Conservation (phyloP, 2,888 invertebrate species). For the Loripinus fragilis region DNA sequence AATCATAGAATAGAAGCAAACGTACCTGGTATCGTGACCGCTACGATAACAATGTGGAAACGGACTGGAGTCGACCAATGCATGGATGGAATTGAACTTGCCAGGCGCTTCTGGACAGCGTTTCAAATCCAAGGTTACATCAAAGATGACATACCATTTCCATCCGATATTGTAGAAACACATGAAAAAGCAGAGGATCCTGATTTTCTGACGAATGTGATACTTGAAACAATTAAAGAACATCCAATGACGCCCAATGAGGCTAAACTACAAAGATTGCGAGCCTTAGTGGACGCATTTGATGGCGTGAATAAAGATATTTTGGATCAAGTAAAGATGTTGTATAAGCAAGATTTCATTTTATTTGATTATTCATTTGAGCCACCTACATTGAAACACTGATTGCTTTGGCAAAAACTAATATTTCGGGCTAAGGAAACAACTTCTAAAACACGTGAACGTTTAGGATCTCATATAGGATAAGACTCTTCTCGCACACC, state of each 20-base stretch:
- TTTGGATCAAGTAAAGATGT: not conserved
- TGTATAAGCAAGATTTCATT: conserved; percentile 25
- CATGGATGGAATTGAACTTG: not conserved
- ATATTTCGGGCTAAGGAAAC: no score
- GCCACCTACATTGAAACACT: not conserved
- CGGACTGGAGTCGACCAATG: no score
- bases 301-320: not conserved
- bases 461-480: no score
- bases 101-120: conserved; percentile 7
- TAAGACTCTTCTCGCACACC: no score
- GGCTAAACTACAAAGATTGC: not conserved
- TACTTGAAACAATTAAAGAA: conserved; percentile 1
- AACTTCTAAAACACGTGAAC: no score
- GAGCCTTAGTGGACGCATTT: conserved; percentile 20
- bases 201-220: not conserved
- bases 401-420: no score
- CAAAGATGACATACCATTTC: not conserved
- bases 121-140: conserved; percentile 19
- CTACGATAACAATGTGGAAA: not conserved
- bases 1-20: conserved; percentile 18
- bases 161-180: not conserved
- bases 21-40: conserved; percentile 18
- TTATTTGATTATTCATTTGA: conserved; percentile 14
- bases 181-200: not conserved
- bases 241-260: conserved; percentile 17